Conservation (phyloP, 2,113 vertebrate species). For the Chloropsis cyanopogon region DNA sequence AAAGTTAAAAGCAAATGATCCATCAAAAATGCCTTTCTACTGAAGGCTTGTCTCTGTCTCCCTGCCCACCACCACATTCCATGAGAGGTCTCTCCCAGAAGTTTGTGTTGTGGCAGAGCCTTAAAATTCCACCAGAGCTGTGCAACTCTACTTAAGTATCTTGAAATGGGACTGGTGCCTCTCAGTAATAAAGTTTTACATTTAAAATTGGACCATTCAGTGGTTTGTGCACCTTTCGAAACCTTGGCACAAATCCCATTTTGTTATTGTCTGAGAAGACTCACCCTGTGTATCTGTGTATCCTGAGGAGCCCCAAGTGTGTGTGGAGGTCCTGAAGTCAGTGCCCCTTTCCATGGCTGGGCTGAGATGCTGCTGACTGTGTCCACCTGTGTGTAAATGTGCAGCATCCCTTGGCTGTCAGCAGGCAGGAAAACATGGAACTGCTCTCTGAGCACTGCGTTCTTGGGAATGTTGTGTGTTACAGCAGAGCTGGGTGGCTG, state of each 20-base stretch:
- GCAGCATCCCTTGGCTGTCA: not conserved
- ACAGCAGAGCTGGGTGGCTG: not conserved
- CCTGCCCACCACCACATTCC: not conserved
- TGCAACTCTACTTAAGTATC: not conserved
- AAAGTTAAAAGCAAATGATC: not conserved
- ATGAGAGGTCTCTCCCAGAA: not conserved
- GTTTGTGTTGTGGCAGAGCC: not conserved
- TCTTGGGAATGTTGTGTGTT: not conserved
- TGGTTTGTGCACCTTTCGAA: not conserved
- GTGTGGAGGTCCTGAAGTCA: not conserved
- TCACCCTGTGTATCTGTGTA: rapidly evolving
- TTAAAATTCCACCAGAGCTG: not conserved
- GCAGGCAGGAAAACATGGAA: not conserved
- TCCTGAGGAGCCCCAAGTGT: not conserved
- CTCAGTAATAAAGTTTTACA: not conserved
- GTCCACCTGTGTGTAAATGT: not conserved
- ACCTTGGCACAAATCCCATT: not conserved
- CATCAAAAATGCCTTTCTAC: not conserved
- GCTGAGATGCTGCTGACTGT: not conserved
- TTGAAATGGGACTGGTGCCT: not conserved
- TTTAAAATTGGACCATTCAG: not conserved
- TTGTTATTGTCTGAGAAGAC: not conserved
- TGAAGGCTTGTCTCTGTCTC: not conserved
- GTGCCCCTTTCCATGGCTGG: not conserved
- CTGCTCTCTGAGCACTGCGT: not conserved